A percentile compares a stretch with the other conserved stretches of the same genome.
phyloP scores from a whole-genome alignment of 2,113 vertebrate genomes.

The Hemiprocne comata region DNA sequence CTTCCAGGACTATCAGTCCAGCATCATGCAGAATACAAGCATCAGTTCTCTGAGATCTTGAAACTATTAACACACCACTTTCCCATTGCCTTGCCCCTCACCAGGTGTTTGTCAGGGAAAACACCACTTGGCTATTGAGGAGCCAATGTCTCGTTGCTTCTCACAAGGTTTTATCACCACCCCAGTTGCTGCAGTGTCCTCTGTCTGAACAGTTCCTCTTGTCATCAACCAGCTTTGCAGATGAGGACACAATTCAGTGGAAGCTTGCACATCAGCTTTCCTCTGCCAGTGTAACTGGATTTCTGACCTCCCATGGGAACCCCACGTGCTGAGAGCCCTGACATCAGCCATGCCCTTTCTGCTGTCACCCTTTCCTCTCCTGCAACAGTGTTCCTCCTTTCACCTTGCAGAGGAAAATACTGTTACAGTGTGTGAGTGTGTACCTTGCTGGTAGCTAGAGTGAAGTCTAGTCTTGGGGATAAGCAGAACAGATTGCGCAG shows the following conservation, averaged over 20 bases:
- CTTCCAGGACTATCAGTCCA: background rate
- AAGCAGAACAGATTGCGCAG: too few species aligned
- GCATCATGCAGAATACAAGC: background rate
- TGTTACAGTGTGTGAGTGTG: background rate
- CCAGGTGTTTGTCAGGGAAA: background rate
- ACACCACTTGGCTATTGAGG: background rate
- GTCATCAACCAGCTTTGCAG: background rate
- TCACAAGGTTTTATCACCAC: background rate
- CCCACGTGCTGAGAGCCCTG: background rate
- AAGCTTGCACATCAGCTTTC: background rate
- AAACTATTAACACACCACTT: background rate
- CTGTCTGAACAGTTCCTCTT: background rate
- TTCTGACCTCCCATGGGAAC: background rate
- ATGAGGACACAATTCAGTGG: background rate
- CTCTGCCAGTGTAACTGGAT: background rate
- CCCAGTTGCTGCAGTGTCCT: rapidly evolving
- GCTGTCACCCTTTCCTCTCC: background rate
- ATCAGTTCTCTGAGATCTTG: background rate
- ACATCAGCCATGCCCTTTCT: background rate
- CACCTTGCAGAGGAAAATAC: background rate
- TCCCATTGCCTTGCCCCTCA: background rate
- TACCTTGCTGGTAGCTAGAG: background rate
- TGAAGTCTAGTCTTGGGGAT: too few species aligned
- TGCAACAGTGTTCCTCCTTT: background rate
- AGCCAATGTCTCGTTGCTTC: rapidly evolving